These are phyloP conservation scores for Bombylius discolor DNA, from an alignment of 2,888 invertebrate species.

Conservation along the genomic window DNA sequence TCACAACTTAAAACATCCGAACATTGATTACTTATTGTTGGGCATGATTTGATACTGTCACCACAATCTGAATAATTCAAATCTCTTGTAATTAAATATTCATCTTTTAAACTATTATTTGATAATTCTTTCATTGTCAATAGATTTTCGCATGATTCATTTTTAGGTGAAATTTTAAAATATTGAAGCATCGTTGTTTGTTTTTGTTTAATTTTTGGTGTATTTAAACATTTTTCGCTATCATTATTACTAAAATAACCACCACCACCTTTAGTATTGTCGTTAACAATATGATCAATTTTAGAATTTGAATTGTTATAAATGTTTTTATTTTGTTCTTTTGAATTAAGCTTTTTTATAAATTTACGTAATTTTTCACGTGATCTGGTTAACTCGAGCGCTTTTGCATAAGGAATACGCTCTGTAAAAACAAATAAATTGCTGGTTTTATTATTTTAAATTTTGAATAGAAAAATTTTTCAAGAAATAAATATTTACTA, in stretches of 20 bases:
- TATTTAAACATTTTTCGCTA: no score
- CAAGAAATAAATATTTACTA: no score
- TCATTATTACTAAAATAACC: no score
- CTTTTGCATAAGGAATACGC: conserved; percentile 31
- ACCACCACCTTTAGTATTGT: no score
- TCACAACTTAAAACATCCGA: no score
- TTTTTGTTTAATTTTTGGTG: background rate
- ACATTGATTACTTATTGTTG: background rate
- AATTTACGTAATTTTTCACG: conserved; percentile 22
- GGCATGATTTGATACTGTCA: conserved; percentile 1
- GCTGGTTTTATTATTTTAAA: conserved; percentile 22
- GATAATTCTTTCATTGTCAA: no score
- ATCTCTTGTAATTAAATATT: conserved; percentile 10
- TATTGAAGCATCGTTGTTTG: background rate
- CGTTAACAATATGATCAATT: no score
- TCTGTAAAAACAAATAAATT: conserved; percentile 35
- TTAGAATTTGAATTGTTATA: no score
- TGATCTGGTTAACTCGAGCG: conserved; percentile 26
- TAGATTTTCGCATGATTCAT: no score
- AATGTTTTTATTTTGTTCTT: no score
- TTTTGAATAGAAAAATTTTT: no score
- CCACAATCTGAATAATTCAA: conserved; percentile 11
- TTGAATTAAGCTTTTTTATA: background rate
- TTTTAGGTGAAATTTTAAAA: background rate
- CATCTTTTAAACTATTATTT: background rate